Percentiles rank a stretch among this genome's conserved stretches.
phyloP scores from a whole-genome alignment of 2,797 vertebrate species.

The Tympanoctomys barrerae region DNA sequence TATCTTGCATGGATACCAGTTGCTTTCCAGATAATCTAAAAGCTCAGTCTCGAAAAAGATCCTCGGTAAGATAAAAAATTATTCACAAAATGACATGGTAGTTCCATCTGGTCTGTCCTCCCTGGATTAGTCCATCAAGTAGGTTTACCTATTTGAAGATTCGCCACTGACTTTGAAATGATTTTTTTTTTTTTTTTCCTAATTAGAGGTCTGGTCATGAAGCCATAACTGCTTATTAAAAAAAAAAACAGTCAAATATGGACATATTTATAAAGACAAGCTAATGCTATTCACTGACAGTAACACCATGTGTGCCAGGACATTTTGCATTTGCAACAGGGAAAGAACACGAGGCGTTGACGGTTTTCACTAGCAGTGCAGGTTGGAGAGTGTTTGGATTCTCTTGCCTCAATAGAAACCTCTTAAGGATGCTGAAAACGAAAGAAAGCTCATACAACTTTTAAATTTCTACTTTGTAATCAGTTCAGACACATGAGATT shows the following conservation, averaged over 20 bases:
- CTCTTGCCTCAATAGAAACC: neutral
- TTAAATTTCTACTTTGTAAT: conserved; percentile 42
- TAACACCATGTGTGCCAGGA: neutral
- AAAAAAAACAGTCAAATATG: conserved; percentile 12
- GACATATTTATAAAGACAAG: conserved; percentile 40
- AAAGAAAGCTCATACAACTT: neutral
- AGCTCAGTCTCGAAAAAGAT: conserved; percentile 18
- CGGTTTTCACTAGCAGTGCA: conserved; percentile 28
- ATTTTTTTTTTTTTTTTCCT: conserved; percentile 6
- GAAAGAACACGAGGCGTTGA: conserved; percentile 25
- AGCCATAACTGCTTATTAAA: neutral
- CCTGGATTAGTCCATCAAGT: neutral
- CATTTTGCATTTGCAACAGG: conserved; percentile 10
- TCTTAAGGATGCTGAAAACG: conserved; percentile 14
- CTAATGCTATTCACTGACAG: neutral
- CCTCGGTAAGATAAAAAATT: conserved; percentile 23
- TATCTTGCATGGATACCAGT: conserved; percentile 42
- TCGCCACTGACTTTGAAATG: neutral
- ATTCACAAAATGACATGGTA: neutral
- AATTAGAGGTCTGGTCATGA: conserved; percentile 39
- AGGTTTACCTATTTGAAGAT: neutral
- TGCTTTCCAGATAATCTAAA: conserved; percentile 38
- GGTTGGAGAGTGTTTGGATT: neutral
- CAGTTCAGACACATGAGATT: neutral
- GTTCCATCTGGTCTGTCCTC: neutral